phyloP scores from a whole-genome alignment of 2,113 vertebrate species.

The Chionomys nivalis region DNA sequence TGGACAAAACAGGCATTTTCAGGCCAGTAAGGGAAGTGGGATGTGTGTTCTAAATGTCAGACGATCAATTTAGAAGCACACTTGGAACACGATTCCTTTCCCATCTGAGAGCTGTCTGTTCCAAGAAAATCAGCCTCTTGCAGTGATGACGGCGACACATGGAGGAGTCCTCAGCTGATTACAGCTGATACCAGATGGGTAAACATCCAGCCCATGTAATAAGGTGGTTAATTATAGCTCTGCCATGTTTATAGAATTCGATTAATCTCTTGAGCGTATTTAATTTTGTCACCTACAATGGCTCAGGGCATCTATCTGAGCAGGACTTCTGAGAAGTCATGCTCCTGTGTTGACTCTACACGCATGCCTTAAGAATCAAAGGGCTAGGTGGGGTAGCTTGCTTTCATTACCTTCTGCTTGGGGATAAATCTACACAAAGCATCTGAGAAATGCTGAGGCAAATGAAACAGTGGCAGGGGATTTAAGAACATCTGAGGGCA shows the following conservation, averaged over 20 bases:
- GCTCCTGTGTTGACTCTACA: not conserved
- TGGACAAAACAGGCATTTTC: not conserved
- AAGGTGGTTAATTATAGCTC: constrained; percentile 54
- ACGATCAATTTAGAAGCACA: constrained; percentile 63
- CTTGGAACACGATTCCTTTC: constrained; percentile 40
- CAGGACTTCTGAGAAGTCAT: constrained; percentile 24
- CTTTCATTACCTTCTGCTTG: not conserved
- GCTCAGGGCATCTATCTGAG: not conserved
- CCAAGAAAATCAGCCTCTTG: constrained; percentile 41
- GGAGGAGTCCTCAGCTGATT: not conserved
- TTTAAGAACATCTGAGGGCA: not conserved
- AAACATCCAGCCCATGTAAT: not conserved
- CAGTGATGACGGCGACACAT: constrained; percentile 19
- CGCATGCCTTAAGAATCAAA: not conserved
- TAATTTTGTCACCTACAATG: constrained; percentile 10
- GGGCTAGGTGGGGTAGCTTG: not conserved
- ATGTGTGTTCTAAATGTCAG: constrained; percentile 55
- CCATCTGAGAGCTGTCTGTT: constrained; percentile 40
- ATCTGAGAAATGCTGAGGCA: not conserved
- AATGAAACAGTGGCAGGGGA: constrained; percentile 19
- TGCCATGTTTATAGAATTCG: not conserved
- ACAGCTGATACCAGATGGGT: constrained; percentile 13
- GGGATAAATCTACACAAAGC: not conserved
- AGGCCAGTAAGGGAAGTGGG: constrained; percentile 21
- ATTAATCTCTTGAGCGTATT: constrained; percentile 17